These are phyloP conservation scores for Halichondria panicea DNA, from an alignment of 37 sponge, comb jelly and placozoan genomes.

Conservation along the genomic window DNA sequence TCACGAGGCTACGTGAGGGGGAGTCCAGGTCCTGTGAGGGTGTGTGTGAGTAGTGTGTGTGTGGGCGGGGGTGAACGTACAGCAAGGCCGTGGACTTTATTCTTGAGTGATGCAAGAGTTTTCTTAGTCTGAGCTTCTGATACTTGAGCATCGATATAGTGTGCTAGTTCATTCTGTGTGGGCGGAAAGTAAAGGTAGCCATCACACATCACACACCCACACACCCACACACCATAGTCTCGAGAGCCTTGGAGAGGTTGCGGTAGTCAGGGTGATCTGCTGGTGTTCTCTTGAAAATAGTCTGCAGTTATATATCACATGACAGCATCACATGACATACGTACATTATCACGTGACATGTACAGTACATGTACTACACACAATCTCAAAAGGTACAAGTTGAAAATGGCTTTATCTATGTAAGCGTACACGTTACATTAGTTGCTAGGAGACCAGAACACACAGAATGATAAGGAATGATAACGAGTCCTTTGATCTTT, in stretches of 20 bases:
- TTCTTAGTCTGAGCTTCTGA: conserved; percentile 80
- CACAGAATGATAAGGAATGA: too few species aligned
- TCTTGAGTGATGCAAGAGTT: conserved; percentile 64
- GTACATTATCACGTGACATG: not conserved
- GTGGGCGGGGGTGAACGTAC: conserved; percentile 31
- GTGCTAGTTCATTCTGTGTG: conserved; percentile 67
- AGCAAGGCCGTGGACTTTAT: conserved; percentile 75
- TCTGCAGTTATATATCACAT: conserved; percentile 13
- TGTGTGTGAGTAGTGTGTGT: not conserved
- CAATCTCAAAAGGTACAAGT: too few species aligned
- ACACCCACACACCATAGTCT: conserved; percentile 76
- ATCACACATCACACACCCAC: too few species aligned
- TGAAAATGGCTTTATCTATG: too few species aligned
- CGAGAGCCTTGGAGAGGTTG: conserved; percentile 49
- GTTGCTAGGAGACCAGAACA: too few species aligned
- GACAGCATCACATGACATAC: conserved; percentile 2
- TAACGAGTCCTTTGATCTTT: not conserved
- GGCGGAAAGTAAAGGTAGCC: too few species aligned
- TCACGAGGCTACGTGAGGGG: conserved; percentile 53
- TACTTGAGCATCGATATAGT: conserved; percentile 82
- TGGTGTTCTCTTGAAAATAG: conserved; percentile 67
- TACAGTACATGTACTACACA: too few species aligned
- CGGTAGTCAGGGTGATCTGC: conserved; percentile 71
- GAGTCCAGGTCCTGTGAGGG: conserved; percentile 55
- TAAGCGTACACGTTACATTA: too few species aligned